Evolutionary conservation across 2,888 invertebrate species (phyloP).

Genomic region (Ischnura elegans): DNA sequence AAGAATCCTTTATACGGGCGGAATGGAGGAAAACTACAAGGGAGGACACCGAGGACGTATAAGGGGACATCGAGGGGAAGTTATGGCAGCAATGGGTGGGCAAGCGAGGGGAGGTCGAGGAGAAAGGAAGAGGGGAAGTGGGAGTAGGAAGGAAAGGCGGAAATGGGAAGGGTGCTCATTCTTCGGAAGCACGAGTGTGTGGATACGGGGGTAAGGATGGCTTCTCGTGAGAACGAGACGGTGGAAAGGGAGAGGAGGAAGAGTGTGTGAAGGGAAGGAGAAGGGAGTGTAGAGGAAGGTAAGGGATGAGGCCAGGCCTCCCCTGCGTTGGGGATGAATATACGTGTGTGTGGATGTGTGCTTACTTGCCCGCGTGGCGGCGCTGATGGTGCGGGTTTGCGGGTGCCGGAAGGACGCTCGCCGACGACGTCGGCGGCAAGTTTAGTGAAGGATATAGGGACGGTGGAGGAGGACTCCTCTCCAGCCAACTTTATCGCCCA

Average conservation of each 20-base stretch:
- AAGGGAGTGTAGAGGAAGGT: background rate
- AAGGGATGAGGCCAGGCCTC: too few species aligned
- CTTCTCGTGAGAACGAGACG: background rate
- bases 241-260: background rate
- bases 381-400: background rate
- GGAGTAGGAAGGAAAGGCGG: background rate
- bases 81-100: background rate
- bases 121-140: background rate
- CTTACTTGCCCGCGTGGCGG: background rate
- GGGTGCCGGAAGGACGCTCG: slow-evolving; percentile 20
- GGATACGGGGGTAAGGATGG: background rate
- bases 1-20: background rate
- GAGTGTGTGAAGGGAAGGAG: background rate
- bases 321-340: background rate
- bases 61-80: background rate
- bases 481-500: slow-evolving; percentile 38
- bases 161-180: background rate
- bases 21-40: background rate
- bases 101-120: background rate
- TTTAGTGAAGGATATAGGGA: background rate
- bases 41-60: background rate
- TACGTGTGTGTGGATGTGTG: background rate
- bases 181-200: background rate
- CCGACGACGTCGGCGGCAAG: background rate
- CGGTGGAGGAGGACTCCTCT: background rate